Percentiles rank a stretch among this genome's conserved stretches.
phyloP scores from a whole-genome alignment of 92 coral and sea anemone species.

The Zoanthus sansibaricus region DNA sequence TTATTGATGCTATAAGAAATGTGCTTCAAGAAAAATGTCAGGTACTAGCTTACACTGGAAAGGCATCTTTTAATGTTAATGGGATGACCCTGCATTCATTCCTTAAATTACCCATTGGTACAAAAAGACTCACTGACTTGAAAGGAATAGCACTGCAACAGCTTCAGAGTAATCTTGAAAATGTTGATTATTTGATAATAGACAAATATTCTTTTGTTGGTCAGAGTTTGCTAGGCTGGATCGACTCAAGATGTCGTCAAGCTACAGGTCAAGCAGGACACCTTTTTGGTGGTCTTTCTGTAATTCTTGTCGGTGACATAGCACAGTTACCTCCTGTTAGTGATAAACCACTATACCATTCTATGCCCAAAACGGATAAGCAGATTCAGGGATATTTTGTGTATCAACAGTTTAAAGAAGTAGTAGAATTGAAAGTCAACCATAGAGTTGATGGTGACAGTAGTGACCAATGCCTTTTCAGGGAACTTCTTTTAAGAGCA shows the following conservation, averaged over 20 bases:
- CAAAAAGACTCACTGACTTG: slow-evolving; percentile 66
- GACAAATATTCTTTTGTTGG: slow-evolving; percentile 60
- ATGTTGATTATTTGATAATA: slow-evolving; percentile 53
- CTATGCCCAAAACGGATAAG: slow-evolving; percentile 65
- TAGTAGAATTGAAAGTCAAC: slow-evolving; percentile 66
- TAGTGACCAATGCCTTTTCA: neutral
- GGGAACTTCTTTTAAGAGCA: slow-evolving; percentile 31
- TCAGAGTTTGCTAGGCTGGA: slow-evolving; percentile 60
- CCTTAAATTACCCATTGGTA: slow-evolving; percentile 65
- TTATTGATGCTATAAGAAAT: slow-evolving; percentile 61
- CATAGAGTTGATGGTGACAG: slow-evolving; percentile 70
- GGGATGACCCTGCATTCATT: slow-evolving; percentile 66
- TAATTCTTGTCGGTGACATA: slow-evolving; percentile 68
- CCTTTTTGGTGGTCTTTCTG: slow-evolving; percentile 53
- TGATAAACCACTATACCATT: slow-evolving; percentile 69
- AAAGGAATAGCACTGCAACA: slow-evolving; percentile 75
- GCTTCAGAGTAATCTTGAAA: slow-evolving; percentile 67
- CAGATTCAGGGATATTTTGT: slow-evolving; percentile 64
- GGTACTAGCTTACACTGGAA: slow-evolving; percentile 65
- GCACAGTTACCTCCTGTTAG: slow-evolving; percentile 77
- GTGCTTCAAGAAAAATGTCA: slow-evolving; percentile 36
- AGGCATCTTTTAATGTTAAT: slow-evolving; percentile 69
- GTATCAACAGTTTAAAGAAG: slow-evolving; percentile 71
- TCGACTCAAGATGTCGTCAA: slow-evolving; percentile 60
- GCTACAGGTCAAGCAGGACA: slow-evolving; percentile 7